phyloP scores from a whole-genome alignment of 1,140 invertebrate genomes.

The Zaprionus gabonicus region DNA sequence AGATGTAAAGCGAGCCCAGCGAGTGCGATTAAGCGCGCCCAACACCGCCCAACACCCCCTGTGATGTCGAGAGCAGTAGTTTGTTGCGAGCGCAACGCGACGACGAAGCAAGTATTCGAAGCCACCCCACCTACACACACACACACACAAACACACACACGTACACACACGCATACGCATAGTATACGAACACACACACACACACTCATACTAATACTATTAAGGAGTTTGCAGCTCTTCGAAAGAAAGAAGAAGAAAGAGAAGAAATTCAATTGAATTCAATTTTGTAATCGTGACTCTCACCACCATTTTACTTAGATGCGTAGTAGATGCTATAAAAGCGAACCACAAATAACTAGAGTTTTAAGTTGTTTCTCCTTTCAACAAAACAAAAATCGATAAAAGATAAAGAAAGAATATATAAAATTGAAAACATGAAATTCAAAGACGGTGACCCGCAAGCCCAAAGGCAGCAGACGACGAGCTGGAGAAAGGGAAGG shows the following conservation, averaged over 20 bases:
- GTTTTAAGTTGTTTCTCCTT: slow-evolving; percentile 81
- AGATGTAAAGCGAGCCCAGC: slow-evolving; percentile 41
- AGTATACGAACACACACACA: slow-evolving; percentile 66
- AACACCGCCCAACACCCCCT: slow-evolving; percentile 56
- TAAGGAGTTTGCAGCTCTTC: slow-evolving; percentile 27
- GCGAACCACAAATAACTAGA: slow-evolving; percentile 62
- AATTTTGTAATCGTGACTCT: slow-evolving; percentile 80
- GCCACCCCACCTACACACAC: slow-evolving; percentile 79
- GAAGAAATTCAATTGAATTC: slow-evolving; percentile 7
- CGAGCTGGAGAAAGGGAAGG: background rate
- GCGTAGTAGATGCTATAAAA: slow-evolving; percentile 73
- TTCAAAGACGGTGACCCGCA: slow-evolving; percentile 73
- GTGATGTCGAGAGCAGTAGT: slow-evolving; percentile 74
- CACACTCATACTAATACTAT: slow-evolving; percentile 64
- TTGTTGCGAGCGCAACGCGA: slow-evolving; percentile 72
- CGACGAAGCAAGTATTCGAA: slow-evolving; percentile 82
- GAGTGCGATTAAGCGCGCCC: slow-evolving; percentile 44
- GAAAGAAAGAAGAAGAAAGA: background rate
- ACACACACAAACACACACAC: slow-evolving; percentile 38
- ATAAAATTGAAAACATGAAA: slow-evolving; percentile 73
- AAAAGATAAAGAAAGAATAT: slow-evolving; percentile 35
- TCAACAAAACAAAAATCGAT: slow-evolving; percentile 52
- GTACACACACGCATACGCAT: slow-evolving; percentile 49
- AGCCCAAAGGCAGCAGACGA: slow-evolving; percentile 18
- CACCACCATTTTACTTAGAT: slow-evolving; percentile 82